Base-by-base conservation (phyloP, 64 coral and sea anemone species). In the Montipora foliosa region DNA sequence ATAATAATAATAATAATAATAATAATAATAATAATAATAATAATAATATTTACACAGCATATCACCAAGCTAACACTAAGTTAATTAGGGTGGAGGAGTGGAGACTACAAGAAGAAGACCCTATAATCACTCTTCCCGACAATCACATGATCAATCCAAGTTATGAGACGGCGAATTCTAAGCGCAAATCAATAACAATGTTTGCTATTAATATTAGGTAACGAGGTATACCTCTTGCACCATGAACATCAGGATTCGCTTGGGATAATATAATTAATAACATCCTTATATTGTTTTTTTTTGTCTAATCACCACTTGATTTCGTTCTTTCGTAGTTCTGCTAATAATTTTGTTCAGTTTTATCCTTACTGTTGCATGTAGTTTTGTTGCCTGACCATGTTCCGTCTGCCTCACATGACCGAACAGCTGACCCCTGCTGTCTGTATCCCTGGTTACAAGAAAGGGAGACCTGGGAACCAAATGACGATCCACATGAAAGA, bases 381-480 rank as follows among this genome's bases (percentile, higher is more conserved):
- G 95, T 84, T 9, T 69, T 47, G 8, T 75, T 70, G 80, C 95
- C 95, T 19, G 95, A 96, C 95, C 95, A 96, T 3, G 87, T 74
- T 51, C 91, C 88, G 47, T 93, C 85, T 24, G 47, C 45, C 45
- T 87, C 45, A 87, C 95, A 96, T 10, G 74, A 72, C 47, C 95
- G 87, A 6, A 52, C 62, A 67, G n/a, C 16, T 59, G 95, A 75
- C 25, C 95, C 95, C 76, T 15, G 62, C 66, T 93, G 76, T 21
- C 17, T 50, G 79, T 90, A 90, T 74, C 95, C 87, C 6, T 62
- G 19, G 4, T 86, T 64, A 55, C 95, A 96, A 19, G 80, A 66
- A 14, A 93, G 55, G 21, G 49, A 67, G 8, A 75, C 93, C 66
- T 70, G 72, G 76, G 93, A 95, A 79, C 93, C 93, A 78, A 79